Conservation (phyloP, 2,113 vertebrate genomes). For the Phyllostomus discolor region DNA sequence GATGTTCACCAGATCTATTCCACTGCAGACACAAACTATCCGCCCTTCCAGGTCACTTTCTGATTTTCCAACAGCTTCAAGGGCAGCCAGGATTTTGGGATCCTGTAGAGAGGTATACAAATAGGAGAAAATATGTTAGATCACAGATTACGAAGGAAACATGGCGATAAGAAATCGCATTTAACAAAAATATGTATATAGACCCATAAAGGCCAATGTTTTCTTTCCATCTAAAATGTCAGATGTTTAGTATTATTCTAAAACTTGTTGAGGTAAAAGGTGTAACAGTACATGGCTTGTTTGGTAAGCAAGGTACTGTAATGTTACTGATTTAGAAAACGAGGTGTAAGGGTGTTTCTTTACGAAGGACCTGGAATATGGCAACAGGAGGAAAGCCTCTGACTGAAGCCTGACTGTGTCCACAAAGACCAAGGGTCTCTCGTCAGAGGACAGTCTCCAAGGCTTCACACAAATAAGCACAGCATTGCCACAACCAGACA, state of each 20-base stretch:
- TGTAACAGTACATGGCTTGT: background rate
- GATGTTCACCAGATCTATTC: slow-evolving; percentile 97
- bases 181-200: background rate
- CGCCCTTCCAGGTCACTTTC: slow-evolving; percentile 94
- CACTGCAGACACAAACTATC: slow-evolving; percentile 96
- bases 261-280: background rate
- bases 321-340: background rate
- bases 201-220: background rate
- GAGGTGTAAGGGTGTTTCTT: background rate
- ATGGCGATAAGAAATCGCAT: background rate
- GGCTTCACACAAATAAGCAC: background rate
- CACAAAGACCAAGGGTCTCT: background rate
- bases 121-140: slow-evolving; percentile 59
- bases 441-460: background rate
- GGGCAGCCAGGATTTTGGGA: slow-evolving; percentile 93
- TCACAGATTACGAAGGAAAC: background rate
- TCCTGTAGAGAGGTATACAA: slow-evolving; percentile 81
- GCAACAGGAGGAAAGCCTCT: background rate
- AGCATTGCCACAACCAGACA: background rate
- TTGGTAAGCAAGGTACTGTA: background rate
- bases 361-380: background rate
- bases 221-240: background rate
- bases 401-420: background rate
- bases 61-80: slow-evolving; percentile 91
- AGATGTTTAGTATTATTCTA: background rate